These are phyloP conservation scores for Penaeus chinensis DNA, from an alignment of 1,140 invertebrate genomes.

Conservation along the genomic window DNA sequence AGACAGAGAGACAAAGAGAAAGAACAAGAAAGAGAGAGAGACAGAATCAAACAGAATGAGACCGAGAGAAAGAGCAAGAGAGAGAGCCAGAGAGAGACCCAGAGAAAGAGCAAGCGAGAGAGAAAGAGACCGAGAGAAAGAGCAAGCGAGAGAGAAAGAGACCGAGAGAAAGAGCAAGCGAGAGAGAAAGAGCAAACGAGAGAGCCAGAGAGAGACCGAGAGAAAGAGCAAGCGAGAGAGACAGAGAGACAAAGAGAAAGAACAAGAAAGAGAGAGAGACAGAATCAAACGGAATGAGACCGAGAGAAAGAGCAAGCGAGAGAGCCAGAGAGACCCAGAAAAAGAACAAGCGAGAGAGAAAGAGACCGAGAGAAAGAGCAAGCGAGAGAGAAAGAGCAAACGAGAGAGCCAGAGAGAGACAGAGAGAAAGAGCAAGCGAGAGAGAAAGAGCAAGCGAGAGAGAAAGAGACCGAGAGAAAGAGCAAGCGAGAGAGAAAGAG, in stretches of 20 bases:
- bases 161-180: too few relatives aligned
- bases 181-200: too few relatives aligned
- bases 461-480: slow-evolving; percentile 25
- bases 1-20: neutral
- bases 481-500: slow-evolving; percentile 20
- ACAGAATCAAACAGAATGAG: neutral
- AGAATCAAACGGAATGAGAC: slow-evolving; percentile 65
- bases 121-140: slow-evolving; percentile 2
- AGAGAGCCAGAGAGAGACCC: slow-evolving; percentile 14
- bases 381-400: slow-evolving; percentile 64
- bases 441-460: slow-evolving; percentile 51
- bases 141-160: neutral
- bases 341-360: too few relatives aligned
- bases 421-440: slow-evolving; percentile 66
- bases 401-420: slow-evolving; percentile 63
- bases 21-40: neutral
- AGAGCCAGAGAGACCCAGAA: too few relatives aligned
- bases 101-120: too few relatives aligned
- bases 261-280: neutral
- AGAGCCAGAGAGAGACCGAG: too few relatives aligned
- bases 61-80: neutral
- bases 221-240: too few relatives aligned
- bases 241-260: too few relatives aligned
- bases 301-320: too few relatives aligned
- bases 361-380: neutral